phyloP scores from a whole-genome alignment of 2,888 invertebrate genomes.

The Sipha maydis region DNA sequence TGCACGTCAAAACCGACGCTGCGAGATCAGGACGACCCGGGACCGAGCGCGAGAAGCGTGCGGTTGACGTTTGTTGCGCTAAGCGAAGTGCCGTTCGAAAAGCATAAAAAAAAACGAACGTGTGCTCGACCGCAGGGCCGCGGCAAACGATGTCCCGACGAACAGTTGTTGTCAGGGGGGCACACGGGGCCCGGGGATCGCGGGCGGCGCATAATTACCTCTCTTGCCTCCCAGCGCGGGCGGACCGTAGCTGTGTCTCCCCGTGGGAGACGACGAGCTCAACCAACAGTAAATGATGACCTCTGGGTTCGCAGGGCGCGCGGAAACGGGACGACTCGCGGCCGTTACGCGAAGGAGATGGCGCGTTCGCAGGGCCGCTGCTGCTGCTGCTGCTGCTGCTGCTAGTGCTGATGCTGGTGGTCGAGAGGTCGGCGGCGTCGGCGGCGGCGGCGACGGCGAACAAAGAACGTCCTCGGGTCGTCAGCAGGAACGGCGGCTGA shows the following conservation, averaged over 20 bases:
- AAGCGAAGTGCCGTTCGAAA: too few relatives aligned
- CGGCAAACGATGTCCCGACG: too few relatives aligned
- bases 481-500: neutral
- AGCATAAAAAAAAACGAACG: too few relatives aligned
- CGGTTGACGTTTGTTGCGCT: too few relatives aligned
- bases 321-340: neutral
- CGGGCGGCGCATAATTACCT: slow-evolving; percentile 64
- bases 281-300: slow-evolving; percentile 67
- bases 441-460: neutral
- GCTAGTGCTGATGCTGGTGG: too few relatives aligned
- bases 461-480: neutral
- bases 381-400: neutral
- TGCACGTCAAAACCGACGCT: too few relatives aligned
- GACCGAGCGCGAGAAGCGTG: too few relatives aligned
- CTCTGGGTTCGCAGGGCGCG: slow-evolving; percentile 51
- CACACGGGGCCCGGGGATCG: too few relatives aligned
- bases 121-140: too few relatives aligned
- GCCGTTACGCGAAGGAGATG: neutral
- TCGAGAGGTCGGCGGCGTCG: too few relatives aligned
- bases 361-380: neutral
- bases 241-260: slow-evolving; percentile 67
- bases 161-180: too few relatives aligned
- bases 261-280: slow-evolving; percentile 67
- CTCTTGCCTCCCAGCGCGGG: slow-evolving; percentile 66
- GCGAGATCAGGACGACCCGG: too few relatives aligned